Evolutionary conservation across 2,888 invertebrate species (phyloP), one percentile per base, ranked within the genome.

Genomic region (Toxonevra muliebris): DNA sequence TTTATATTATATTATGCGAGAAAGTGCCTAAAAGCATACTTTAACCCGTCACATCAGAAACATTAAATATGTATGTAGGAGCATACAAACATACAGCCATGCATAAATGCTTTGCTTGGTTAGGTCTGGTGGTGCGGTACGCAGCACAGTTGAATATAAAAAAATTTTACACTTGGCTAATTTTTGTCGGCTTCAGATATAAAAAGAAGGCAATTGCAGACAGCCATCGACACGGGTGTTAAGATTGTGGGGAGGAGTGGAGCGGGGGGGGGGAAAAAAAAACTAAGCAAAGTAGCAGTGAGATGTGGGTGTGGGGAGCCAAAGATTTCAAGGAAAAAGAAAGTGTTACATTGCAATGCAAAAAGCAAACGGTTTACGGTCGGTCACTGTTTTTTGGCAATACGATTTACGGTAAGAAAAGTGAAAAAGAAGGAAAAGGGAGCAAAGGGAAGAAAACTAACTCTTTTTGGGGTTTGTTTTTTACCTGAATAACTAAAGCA

Each of bases 1-100:
- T 66, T 71, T 73, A 69, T 69, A 69, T 69, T 69, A 68, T 67
- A 70, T 69, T 15, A 57, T 15, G 61, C 40, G 59, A 12, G 65
- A 59, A 65, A 65, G 58, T 65, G 65, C 59, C 65, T 59, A 59
- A 65, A 65, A 59, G 59, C 59, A 65, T 65, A 59, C 50, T 65
- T 65, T 54, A 68, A 69, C 61, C 55, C 61, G 50, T 54, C 57
- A 52, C 60, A 63, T 12, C 40, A 30, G 40, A 55, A 19, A 50
- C 45, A 48, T 48, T 15, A 13, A 7, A 30, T 30, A 30, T 30
- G 30, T 30, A 30, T 30, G 30, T 7, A 30, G 30, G 30, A 42
- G 45, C 19, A 17, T 17, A 17, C n/a, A 20, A 59, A 45, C 7
- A 30, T 7, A 30, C 30, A 30, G 30, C 7, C 30, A 30, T 30